Conservation (phyloP, 2,113 vertebrate species). For the Istiophorus platypterus region DNA sequence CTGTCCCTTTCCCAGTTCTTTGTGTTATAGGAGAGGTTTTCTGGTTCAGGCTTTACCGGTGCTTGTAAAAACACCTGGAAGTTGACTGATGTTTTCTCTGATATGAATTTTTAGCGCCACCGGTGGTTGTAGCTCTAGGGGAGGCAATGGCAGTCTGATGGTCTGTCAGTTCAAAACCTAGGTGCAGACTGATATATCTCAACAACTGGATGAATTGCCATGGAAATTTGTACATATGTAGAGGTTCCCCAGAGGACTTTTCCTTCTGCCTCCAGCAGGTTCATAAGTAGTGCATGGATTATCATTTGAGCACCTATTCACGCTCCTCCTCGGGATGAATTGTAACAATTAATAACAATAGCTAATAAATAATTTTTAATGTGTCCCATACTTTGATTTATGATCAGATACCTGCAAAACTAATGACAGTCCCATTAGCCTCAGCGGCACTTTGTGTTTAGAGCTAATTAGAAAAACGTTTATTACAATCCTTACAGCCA, state of each 20-base stretch:
- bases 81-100: background rate
- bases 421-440: background rate
- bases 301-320: too few species aligned
- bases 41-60: background rate
- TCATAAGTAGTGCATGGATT: background rate
- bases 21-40: too few species aligned
- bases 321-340: too few species aligned
- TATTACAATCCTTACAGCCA: background rate
- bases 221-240: background rate
- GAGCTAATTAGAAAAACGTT: background rate
- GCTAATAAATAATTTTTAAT: background rate
- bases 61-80: background rate
- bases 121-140: background rate
- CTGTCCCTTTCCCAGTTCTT: background rate
- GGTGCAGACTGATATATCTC: background rate
- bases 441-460: background rate
- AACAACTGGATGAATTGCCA: background rate
- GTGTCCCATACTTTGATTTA: background rate
- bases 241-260: background rate
- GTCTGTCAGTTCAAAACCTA: background rate
- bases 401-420: background rate
- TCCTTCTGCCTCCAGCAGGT: background rate
- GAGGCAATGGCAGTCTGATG: background rate
- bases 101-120: background rate
- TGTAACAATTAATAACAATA: too few species aligned